Evolutionary conservation across 92 coral and sea anemone genomes (phyloP), one percentile per base, ranked within the genome.

Genomic region (Muricea muricata): DNA sequence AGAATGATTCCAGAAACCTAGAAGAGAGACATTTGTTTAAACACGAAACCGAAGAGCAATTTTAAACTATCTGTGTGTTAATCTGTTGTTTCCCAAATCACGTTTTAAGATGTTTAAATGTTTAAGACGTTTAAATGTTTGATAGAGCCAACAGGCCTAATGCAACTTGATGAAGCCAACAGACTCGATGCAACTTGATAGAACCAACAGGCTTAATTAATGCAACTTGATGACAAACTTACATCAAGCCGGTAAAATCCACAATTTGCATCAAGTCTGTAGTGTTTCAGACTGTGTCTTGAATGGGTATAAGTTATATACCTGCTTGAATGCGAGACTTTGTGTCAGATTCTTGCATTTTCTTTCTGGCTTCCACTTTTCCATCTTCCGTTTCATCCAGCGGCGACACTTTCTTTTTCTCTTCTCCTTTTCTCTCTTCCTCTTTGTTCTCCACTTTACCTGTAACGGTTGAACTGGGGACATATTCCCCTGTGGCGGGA

Each of bases 1-100:
- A 1, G 98, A 97, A 32, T 94, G 89, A 56, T 97, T 94, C 99
- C 99, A 97, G 80, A 97, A 97, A 66, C 90, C 99, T 95, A 39
- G 26, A 14, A 46, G 15, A 61, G 35, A 78, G 48, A 55, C 24
- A 48, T 74, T 26, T 58, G 71, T n/a, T n/a, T n/a, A n/a, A n/a
- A n/a, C n/a, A n/a, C n/a, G n/a, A n/a, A n/a, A n/a, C n/a, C n/a
- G n/a, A n/a, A n/a, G n/a, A n/a, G n/a, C n/a, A n/a, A n/a, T n/a
- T n/a, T n/a, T 45, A 17, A 32, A 2, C 63, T 15, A 32, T 67
- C n/a, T n/a, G n/a, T n/a, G n/a, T n/a, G n/a, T n/a, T n/a, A 54
- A 14, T 40, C 20, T 15, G 15, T 20, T 33, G 26, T 23, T 79
- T 6, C 9, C 37, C 23, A 25, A 60, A 6, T 41, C 32, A 29